phyloP scores from a whole-genome alignment of 2,113 vertebrate species.

The Electrona antarctica region DNA sequence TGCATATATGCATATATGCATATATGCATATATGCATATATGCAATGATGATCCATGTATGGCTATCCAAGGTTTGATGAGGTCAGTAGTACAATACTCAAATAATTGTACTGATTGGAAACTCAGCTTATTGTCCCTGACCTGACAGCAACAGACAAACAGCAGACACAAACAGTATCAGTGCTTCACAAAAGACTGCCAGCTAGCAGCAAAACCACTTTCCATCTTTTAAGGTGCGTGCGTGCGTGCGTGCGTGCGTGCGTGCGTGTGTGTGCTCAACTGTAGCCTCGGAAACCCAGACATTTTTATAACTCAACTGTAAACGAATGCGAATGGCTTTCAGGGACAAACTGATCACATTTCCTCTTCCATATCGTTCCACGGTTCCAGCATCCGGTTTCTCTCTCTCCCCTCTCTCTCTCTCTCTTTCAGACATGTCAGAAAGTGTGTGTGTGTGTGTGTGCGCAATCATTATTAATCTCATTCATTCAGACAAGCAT shows the following conservation, averaged over 20 bases:
- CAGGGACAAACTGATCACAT: constrained; percentile 23
- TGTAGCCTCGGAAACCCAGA: too few relatives aligned
- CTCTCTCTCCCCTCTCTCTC: not conserved
- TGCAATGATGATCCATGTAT: too few relatives aligned
- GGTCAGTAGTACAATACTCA: not conserved
- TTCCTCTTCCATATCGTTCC: constrained; percentile 18
- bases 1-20: too few relatives aligned
- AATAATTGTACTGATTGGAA: constrained; percentile 37
- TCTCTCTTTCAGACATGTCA: not conserved
- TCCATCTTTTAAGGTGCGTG: constrained; percentile 52
- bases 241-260: too few relatives aligned
- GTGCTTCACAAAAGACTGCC: too few relatives aligned
- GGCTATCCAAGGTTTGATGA: too few relatives aligned
- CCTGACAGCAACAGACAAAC: constrained; percentile 15
- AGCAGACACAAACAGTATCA: constrained; percentile 32
- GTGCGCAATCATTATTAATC: too few relatives aligned
- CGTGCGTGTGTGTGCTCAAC: too few relatives aligned
- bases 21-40: too few relatives aligned
- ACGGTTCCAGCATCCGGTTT: not conserved
- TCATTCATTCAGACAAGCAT: too few relatives aligned
- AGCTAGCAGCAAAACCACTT: constrained; percentile 42
- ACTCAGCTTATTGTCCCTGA: constrained; percentile 39
- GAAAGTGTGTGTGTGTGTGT: constrained; percentile 5
- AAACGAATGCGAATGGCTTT: constrained; percentile 40
- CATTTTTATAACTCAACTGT: too few relatives aligned